Evolutionary conservation across 1,140 invertebrate species (phyloP).

Genomic region (Hormaphis cornu): DNA sequence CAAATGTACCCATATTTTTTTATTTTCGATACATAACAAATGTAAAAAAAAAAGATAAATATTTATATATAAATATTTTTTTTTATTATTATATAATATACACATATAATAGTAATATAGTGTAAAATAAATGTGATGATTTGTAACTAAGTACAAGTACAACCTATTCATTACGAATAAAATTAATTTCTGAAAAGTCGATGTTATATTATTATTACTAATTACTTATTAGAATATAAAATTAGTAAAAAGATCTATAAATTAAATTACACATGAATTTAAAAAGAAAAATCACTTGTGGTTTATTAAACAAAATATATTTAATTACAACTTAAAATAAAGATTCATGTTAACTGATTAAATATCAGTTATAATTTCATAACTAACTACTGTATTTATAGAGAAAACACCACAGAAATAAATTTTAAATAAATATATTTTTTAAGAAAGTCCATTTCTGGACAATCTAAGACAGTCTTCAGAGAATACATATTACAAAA

Average conservation of each 20-base stretch:
- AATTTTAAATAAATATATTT: slow-evolving; percentile 22
- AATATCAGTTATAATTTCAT: background rate
- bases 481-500: background rate
- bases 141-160: background rate
- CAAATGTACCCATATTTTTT: slow-evolving; percentile 4
- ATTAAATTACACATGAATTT: background rate
- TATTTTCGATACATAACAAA: slow-evolving; percentile 9
- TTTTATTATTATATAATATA: too few species aligned
- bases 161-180: background rate
- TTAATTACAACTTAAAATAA: slow-evolving; percentile 17
- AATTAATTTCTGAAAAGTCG: slow-evolving; percentile 3
- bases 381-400: background rate
- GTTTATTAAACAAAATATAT: slow-evolving; percentile 2
- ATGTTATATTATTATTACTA: too few species aligned
- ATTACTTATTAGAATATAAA: slow-evolving; percentile 5
- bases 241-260: slow-evolving; percentile 17
- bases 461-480: slow-evolving; percentile 18
- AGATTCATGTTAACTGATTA: slow-evolving; percentile 1
- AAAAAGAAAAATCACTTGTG: background rate
- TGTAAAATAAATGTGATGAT: too few species aligned
- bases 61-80: too few species aligned
- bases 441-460: slow-evolving; percentile 3
- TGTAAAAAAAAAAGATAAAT: slow-evolving; percentile 1
- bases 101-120: too few species aligned
- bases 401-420: slow-evolving; percentile 1